These are phyloP conservation scores for Merops nubicus DNA, from an alignment of 2,113 vertebrate genomes.

Conservation along the genomic window DNA sequence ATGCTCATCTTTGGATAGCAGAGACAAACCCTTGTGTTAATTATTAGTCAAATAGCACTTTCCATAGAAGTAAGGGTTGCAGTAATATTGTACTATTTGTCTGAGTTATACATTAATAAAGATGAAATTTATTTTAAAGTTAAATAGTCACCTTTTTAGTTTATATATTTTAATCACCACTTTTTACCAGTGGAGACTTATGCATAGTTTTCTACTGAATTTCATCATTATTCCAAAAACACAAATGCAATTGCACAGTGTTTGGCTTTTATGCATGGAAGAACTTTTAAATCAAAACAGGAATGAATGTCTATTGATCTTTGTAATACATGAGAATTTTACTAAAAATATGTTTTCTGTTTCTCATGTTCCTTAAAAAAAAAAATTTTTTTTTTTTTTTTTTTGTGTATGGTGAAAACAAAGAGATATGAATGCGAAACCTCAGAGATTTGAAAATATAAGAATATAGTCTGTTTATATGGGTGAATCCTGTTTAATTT, in stretches of 20 bases:
- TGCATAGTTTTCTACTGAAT: neutral
- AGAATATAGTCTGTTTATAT: neutral
- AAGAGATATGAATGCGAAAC: neutral
- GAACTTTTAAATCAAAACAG: neutral
- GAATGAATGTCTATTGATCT: neutral
- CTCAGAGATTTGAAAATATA: neutral
- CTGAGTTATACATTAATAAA: neutral
- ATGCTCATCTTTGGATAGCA: neutral
- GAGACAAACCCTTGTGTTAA: neutral
- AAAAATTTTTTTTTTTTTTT: too few relatives aligned
- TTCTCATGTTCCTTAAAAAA: neutral
- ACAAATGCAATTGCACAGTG: neutral
- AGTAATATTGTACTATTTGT: neutral
- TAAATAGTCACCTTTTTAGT: neutral
- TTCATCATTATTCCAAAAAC: neutral
- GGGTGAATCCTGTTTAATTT: neutral
- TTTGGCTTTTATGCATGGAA: neutral
- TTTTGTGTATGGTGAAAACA: neutral
- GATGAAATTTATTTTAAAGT: neutral
- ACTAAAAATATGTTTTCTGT: neutral
- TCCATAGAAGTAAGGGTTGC: neutral
- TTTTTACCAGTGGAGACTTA: neutral
- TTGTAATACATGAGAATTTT: neutral
- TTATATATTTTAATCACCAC: neutral
- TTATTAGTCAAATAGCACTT: neutral